Evolutionary conservation across 2,113 vertebrate genomes (phyloP), one percentile per base, ranked within the genome.

Genomic region (Rhynchomys soricoides): DNA sequence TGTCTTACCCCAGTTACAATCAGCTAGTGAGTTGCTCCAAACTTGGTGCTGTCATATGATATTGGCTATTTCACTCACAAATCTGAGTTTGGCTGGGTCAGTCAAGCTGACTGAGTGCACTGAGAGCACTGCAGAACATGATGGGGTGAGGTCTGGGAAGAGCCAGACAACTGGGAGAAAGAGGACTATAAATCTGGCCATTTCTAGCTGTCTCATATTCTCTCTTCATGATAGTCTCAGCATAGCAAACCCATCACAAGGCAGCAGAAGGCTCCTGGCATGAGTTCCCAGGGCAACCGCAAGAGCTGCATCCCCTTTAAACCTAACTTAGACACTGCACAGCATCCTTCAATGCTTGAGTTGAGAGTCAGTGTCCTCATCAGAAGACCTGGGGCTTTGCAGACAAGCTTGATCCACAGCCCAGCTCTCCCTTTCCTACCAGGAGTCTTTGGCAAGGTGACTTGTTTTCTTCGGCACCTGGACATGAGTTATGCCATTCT

Each of bases 401-500:
- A 55, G 7, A 31, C 73, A 77, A 31, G 64, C 10, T 71, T 66
- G 34, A 57, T 71, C 73, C 40, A 81, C 7, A 77, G 16, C 16
- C 31, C 9, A 19, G 6, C 62, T 92, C 50, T 93, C n/a, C 85
- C 48, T 74, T 92, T 89, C 21, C 34, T 71, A n/a, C 45, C 73
- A 13, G 10, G 50, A 92, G 17, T n/a, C 26, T 17, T 43, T 52
- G 22, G 64, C 7, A 37, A 96, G 45, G 74, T 50, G 77, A 68
- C 77, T 92, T 91, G 73, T 55, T 34, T 59, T 86, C 40, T 92
- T 71, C 19, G 93, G 90, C 74, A 78, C 48, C 57, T 52, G 64
- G 55, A 90, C 37, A 50, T 87, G 26, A 96, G 93, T 94, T 95
- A 79, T 88, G 55, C 86, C 95, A 78, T 85, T 45, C 73, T 59